A percentile compares a stretch with the other conserved stretches of the same genome.
phyloP scores from a whole-genome alignment of 2,888 invertebrate genomes.

The Melitaea athalia region DNA sequence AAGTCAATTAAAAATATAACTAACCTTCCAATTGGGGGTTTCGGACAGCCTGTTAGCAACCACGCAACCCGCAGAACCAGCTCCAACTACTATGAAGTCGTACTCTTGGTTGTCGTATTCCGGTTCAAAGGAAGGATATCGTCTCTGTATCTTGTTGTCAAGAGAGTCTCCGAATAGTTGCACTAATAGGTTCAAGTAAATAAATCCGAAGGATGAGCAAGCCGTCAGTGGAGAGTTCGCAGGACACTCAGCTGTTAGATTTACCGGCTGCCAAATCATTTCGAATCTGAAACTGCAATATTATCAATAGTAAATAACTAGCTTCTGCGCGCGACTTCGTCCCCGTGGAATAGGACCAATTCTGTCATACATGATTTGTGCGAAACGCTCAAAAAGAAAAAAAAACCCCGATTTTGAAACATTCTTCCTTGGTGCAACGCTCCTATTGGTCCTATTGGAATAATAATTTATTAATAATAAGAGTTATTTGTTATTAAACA shows the following conservation, averaged over 20 bases:
- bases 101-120: neutral
- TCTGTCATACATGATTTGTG: no score
- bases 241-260: neutral
- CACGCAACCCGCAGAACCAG: neutral
- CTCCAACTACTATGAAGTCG: no score
- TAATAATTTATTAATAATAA: no score
- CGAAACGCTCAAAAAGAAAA: no score
- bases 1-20: no score
- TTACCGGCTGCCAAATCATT: neutral
- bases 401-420: no score
- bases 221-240: neutral
- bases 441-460: no score
- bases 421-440: no score
- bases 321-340: no score
- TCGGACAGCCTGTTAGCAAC: constrained; percentile 57
- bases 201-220: neutral
- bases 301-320: no score
- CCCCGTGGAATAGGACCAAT: no score
- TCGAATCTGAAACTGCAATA: neutral
- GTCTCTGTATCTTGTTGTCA: constrained; percentile 34
- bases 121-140: neutral
- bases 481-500: no score
- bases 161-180: neutral
- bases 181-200: neutral
- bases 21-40: constrained; percentile 49